Base-by-base conservation (phyloP, 2,113 vertebrate species). In the Alouatta palliata region DNA sequence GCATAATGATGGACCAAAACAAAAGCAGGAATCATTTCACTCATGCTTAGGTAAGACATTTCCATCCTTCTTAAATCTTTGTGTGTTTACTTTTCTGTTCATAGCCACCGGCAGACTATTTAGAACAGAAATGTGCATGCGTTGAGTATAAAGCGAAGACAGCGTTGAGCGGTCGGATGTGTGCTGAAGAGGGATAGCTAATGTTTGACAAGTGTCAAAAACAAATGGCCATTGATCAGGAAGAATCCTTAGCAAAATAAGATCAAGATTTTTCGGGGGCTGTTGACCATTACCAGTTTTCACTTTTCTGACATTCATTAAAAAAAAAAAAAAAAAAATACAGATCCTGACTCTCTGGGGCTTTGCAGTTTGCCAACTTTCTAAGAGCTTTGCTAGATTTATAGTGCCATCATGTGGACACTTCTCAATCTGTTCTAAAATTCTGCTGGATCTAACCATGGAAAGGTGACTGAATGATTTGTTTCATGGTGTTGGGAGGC, bases 341-440 rank as follows among this genome's bases (percentile, higher is more conserved):
- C 75, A 90, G 92, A 82, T 64, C 37, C 40, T 14, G 0, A 32
- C 19, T 91, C 84, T 66, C 94, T 27, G 45, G 52, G 56, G 87
- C 61, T 49, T 61, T 30, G 54, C 43, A 80, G 61, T 40, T 91
- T 21, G 37, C 54, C 30, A 16, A 0, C 70, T 94, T 87, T 68
- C 35, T 3, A 13, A 73, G 91, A 87, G 49, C 80, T 94, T 37
- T 0, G 20, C 61, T 89, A 88, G 98, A 9, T 35, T 86, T 95
- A 95, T 81, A 96, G 98, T 98, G 98, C 98, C 98, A 98, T 97
- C 99, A 80, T 76, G 98, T 98, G 99, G 96, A 94, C 96, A 84
- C 80, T 94, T 91, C 47, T 37, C 58, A n/a, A 4, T 79, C 25
- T 81, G 66, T 11, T 82, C 66, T 56, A 40, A 83, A 85, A 49